Evolutionary conservation across 1,140 invertebrate species (phyloP), one percentile per base, ranked within the genome.

Genomic region (Choristoneura fumiferana): DNA sequence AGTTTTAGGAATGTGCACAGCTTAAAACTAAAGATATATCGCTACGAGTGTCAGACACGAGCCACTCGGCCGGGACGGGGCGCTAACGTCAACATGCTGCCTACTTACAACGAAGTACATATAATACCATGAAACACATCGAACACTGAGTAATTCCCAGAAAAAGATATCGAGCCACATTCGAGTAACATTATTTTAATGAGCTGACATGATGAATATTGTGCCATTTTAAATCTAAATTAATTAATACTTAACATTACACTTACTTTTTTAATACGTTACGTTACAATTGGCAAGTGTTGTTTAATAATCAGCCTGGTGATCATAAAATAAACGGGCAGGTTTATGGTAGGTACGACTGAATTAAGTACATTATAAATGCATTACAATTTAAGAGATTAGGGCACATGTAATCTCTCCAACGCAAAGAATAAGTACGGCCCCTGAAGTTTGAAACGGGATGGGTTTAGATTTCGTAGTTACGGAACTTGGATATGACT

Each of bases 401-500:
- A 71, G 63, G 74, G 72, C 76, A 78, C 71, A 81, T 69, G 13
- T 65, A 67, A 78, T 57, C 75, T 76, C 73, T 71, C 65, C n/a
- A 59, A 60, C 40, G 13, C 33, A 13, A 55, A 57, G 35, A 15
- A 53, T 2, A 33, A 57, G 43, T n/a, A n/a, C 45, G 39, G 33
- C 52, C 54, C 39, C 37, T 58, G 58, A 61, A 17, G n/a, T 12
- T 12, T 49, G 18, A 22, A 22, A 49, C 14, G 39, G 14, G 4
- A 38, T 14, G 40, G 69, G 57, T 78, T 96, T 96, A 97, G 79
- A 97, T 97, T 90, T 98, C 96, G 90, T 97, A 98, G 89, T 97
- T 97, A 82, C 96, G 94, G 83, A 98, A 98, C 89, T 97, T 97
- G 84, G 92, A 95, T 81, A 97, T 93, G 70, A 96, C 93, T 76